A percentile compares a stretch with the other conserved stretches of the same genome.
Evolutionary conservation across 2,888 invertebrate genomes (phyloP).

Genomic region (Sarcophaga subvicina): DNA sequence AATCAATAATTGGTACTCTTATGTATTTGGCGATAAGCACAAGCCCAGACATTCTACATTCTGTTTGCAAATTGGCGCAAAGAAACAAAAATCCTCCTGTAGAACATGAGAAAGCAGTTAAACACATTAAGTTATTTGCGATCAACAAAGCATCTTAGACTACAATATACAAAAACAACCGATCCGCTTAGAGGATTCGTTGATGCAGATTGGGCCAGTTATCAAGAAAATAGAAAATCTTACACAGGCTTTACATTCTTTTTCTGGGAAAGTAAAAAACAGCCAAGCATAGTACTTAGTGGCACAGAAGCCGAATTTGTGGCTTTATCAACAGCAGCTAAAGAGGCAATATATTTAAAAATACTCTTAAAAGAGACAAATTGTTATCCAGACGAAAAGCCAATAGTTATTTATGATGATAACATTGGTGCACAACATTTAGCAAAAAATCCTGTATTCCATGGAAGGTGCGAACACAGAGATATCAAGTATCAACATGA

Average conservation of each 20-base stretch:
- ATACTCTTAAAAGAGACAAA: too few species aligned
- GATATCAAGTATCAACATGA: too few species aligned
- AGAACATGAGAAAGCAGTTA: background rate
- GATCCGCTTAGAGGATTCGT: conserved; percentile 42
- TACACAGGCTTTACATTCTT: conserved; percentile 50
- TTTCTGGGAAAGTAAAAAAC: background rate
- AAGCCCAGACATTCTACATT: conserved; percentile 23
- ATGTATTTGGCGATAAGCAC: background rate
- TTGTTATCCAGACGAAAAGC: too few species aligned
- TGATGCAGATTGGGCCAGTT: conserved; percentile 56
- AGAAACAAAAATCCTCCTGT: background rate
- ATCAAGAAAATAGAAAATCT: conserved; percentile 33
- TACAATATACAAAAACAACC: conserved; percentile 27
- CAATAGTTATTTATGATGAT: too few species aligned
- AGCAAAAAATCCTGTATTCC: too few species aligned
- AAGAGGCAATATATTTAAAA: conserved; percentile 6
- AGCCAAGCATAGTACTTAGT: conserved; percentile 8
- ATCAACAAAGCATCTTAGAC: background rate
- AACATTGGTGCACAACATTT: too few species aligned
- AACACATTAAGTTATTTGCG: conserved; percentile 11
- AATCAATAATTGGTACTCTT: conserved; percentile 55
- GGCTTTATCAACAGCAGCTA: conserved; percentile 1
- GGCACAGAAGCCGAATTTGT: background rate
- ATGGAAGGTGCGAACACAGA: too few species aligned
- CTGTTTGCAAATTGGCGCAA: too few species aligned